These are phyloP conservation scores for Rallus limicola DNA, from an alignment of 2,113 vertebrate species.

Conservation along the genomic window DNA sequence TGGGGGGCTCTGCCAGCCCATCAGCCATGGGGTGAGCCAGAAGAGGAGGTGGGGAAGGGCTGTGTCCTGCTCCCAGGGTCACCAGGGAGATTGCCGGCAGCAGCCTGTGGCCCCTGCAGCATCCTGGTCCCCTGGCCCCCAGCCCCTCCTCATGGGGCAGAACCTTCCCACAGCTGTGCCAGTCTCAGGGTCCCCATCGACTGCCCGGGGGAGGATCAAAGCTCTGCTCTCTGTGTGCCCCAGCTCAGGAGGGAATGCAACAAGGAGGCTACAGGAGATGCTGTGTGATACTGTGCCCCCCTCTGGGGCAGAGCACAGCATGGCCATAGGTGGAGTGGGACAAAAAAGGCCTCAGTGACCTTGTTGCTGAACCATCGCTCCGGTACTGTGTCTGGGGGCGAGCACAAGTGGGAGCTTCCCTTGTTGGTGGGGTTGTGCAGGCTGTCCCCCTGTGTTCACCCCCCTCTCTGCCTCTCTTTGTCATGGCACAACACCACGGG, in stretches of 20 bases:
- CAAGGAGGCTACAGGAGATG: background rate
- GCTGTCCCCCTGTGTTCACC: background rate
- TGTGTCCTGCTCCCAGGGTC: background rate
- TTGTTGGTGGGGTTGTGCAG: background rate
- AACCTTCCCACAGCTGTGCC: accelerated
- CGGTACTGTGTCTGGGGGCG: background rate
- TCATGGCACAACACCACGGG: background rate
- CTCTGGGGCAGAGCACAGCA: background rate
- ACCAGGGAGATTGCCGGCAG: background rate
- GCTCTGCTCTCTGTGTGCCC: background rate
- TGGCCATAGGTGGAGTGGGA: background rate
- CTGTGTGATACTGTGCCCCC: too few relatives aligned
- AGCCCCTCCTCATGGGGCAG: background rate
- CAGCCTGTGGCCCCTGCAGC: background rate
- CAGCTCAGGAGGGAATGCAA: background rate
- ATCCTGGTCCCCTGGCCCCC: background rate
- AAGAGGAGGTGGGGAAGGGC: background rate
- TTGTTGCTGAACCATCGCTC: accelerated
- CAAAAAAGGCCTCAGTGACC: background rate
- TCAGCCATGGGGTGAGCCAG: background rate
- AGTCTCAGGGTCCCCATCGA: accelerated
- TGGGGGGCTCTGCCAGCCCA: accelerated
- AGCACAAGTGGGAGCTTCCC: background rate
- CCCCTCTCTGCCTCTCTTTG: background rate
- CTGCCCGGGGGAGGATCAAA: background rate